Conservation (phyloP, 2,888 invertebrate genomes). For the Drosophila formosana region DNA sequence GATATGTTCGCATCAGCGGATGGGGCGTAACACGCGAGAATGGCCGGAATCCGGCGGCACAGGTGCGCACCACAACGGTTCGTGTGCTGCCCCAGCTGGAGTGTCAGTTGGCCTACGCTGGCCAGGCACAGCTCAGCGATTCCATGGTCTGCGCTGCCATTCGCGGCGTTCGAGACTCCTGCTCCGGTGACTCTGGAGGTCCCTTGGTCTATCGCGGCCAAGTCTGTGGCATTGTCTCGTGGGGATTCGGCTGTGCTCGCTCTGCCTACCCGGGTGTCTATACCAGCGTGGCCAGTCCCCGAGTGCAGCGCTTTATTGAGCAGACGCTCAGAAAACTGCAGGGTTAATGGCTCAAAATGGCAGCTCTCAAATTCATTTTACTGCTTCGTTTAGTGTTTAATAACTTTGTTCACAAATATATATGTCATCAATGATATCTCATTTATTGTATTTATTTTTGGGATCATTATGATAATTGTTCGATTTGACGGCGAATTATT, state of each 20-base stretch:
- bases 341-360: neutral
- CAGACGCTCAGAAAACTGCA: constrained; percentile 44
- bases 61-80: constrained; percentile 73
- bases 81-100: constrained; percentile 60
- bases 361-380: neutral
- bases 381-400: neutral
- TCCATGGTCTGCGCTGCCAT: constrained; percentile 83
- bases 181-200: constrained; percentile 84
- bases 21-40: constrained; percentile 78
- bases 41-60: constrained; percentile 59
- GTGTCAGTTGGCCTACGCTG: constrained; percentile 62
- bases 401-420: constrained; percentile 16
- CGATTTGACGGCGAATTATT: constrained; percentile 1
- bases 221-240: constrained; percentile 89
- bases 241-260: constrained; percentile 81
- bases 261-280: constrained; percentile 78
- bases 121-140: constrained; percentile 65
- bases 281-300: constrained; percentile 68
- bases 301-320: constrained; percentile 66
- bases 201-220: constrained; percentile 78
- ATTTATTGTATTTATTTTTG: neutral
- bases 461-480: constrained; percentile 9
- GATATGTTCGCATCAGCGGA: constrained; percentile 75
- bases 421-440: constrained; percentile 20
- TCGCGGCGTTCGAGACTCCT: constrained; percentile 78